Base-by-base conservation (phyloP, 2,113 vertebrate species). In the Parus major region DNA sequence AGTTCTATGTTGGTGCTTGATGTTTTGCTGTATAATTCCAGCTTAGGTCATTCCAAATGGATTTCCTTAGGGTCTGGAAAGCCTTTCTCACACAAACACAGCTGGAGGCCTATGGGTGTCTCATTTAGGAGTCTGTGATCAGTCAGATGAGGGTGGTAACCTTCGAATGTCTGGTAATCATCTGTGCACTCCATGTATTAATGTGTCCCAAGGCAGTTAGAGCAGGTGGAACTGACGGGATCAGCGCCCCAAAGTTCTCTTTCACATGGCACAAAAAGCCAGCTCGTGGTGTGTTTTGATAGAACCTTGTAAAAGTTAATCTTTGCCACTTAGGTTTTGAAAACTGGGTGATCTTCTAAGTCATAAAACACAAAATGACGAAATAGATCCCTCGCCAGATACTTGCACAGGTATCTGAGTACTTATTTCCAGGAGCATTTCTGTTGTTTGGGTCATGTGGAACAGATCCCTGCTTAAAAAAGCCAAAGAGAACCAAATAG, bases 201-300 rank as follows among this genome's bases (percentile, higher is more conserved):
- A 25, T 36, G 35, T 42, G 15, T 36, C n/a, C 41, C 9, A 3
- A 69, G 88, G 44, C 25, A 44, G 10, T 8, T 6, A 10, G 22
- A 70, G 73, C 36, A 24, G 35, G 33, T 50, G 49, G 79, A 39
- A 46, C 3, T 0, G 5, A 15, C 0, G 2, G 27, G 35, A 53
- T 71, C 21, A 1, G 24, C n/a, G 27, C 29, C 59, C 79, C 12
- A 11, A 33, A 36, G 25, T 15, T 57, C 53, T 82, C 47, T 56
- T 49, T 29, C 28, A 31, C 71, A 11, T 18, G 11, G 5, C 27
- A 49, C 29, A 21, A 31, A 39, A 53, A 28, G 14, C 46, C 56
- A 81, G 0, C 35, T 50, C 0, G 0, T 16, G 20, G 5, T 25
- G 33, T 4, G 1, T 46, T 41, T 55, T 77, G 39, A 75, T 47